Evolutionary conservation across 2,113 vertebrate species (phyloP).

Genomic region (Orientallactaga bullata): DNA sequence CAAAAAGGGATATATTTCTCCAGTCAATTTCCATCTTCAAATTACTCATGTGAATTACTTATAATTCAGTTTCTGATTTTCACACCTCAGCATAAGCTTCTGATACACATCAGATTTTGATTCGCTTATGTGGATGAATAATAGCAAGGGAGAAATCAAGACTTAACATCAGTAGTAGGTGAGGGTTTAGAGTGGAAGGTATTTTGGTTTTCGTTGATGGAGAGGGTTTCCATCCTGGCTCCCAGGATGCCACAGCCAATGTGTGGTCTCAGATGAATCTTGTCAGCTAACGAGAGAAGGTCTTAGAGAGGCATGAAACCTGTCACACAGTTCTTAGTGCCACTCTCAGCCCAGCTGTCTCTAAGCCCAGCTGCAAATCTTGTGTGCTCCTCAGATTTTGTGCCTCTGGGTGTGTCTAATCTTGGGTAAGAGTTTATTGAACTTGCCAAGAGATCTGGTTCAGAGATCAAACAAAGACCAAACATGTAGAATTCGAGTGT

Average conservation of each 20-base stretch:
- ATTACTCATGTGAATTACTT: neutral
- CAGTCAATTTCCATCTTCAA: neutral
- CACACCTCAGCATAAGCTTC: neutral
- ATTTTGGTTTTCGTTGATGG: constrained; percentile 48
- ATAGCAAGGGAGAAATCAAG: neutral
- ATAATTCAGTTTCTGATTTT: constrained; percentile 13
- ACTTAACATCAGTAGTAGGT: too few species aligned
- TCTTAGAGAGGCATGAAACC: neutral
- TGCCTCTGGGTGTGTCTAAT: neutral
- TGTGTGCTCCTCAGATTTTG: neutral
- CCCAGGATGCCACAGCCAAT: neutral
- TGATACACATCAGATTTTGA: neutral
- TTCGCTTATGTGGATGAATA: neutral
- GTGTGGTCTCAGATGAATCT: neutral
- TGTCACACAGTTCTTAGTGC: neutral
- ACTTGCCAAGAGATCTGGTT: neutral
- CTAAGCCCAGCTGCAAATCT: neutral
- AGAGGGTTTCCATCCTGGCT: neutral
- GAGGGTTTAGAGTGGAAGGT: neutral
- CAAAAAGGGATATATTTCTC: constrained; percentile 4
- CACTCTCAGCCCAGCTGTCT: neutral
- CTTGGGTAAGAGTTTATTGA: neutral
- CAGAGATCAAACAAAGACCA: neutral
- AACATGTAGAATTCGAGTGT: neutral
- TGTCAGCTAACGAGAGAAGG: neutral